Base-by-base conservation (phyloP, 2,797 vertebrate species). In the Sarcoramphus papa region DNA sequence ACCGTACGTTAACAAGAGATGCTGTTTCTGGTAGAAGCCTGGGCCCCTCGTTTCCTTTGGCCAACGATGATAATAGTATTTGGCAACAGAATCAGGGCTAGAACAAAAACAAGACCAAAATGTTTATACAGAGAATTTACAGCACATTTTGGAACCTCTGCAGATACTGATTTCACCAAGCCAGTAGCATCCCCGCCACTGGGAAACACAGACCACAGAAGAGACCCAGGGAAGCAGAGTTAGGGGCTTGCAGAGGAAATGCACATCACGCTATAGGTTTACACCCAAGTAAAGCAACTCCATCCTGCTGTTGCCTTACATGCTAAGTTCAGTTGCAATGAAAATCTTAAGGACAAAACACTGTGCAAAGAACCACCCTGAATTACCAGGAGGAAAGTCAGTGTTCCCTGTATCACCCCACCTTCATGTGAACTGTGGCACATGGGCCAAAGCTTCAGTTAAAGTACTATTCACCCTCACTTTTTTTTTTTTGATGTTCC, bases 401-500 rank as follows among this genome's bases (percentile, higher is more conserved):
- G 2, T 77, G 90, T 60, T 77, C 56, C 14, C 16, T 2, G 0
- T 76, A 47, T 50, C 15, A 65, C 8, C 2, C 25, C 37, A 70
- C 16, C 14, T 82, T n/a, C 54, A 50, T 2, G 4, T 30, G 14
- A 85, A 75, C 19, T 63, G 41, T 51, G 43, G 19, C 21, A 48
- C 3, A 1, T 2, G 7, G 8, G 13, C 7, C 13, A 79, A 75
- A 80, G 47, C 23, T 43, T 35, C 10, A 45, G 7, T 7, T 63
- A 2, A 65, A n/a, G n/a, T n/a, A n/a, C n/a, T n/a, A n/a, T n/a
- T n/a, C n/a, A n/a, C n/a, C n/a, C n/a, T n/a, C n/a, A n/a, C n/a
- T n/a, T n/a, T n/a, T n/a, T n/a, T n/a, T n/a, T n/a, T n/a, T n/a
- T 48, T 0, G 0, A 18, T 25, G 35, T 30, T 79, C 21, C 28